phyloP scores from a whole-genome alignment of 2,797 vertebrate species.

The Chaetodon trifasciatus region DNA sequence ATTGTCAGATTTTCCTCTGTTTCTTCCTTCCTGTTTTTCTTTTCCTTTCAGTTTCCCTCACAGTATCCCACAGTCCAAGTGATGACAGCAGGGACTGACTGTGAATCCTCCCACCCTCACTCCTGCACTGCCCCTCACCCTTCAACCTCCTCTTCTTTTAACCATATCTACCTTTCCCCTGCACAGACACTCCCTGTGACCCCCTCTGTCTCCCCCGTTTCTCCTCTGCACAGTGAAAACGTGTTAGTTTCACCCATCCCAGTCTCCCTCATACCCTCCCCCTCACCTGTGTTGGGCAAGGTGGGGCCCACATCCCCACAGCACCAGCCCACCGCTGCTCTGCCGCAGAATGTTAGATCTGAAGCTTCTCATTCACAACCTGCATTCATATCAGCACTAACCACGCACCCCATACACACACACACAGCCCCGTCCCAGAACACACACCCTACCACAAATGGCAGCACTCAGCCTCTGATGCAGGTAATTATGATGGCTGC shows the following conservation, averaged over 20 bases:
- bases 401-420: conserved; percentile 65
- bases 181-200: conserved; percentile 86
- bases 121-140: conserved; percentile 67
- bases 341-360: conserved; percentile 82
- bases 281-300: conserved; percentile 83
- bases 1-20: conserved; percentile 63
- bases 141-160: conserved; percentile 80
- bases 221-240: conserved; percentile 88
- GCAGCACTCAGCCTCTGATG: conserved; percentile 80
- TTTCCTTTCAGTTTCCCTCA: conserved; percentile 86
- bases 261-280: conserved; percentile 82
- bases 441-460: conserved; percentile 72
- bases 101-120: conserved; percentile 85
- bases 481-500: conserved; percentile 87
- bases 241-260: conserved; percentile 83
- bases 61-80: conserved; percentile 90
- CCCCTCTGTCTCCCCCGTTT: conserved; percentile 83
- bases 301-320: conserved; percentile 80
- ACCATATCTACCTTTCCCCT: conserved; percentile 88
- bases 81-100: conserved; percentile 85
- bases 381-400: conserved; percentile 73
- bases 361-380: conserved; percentile 85
- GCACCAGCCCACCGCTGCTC: conserved; percentile 81
- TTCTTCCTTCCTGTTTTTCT: conserved; percentile 52
- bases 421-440: conserved; percentile 67